Evolutionary conservation across 2,113 vertebrate species (phyloP), one percentile per base, ranked within the genome.

Genomic region (Limanda limanda): DNA sequence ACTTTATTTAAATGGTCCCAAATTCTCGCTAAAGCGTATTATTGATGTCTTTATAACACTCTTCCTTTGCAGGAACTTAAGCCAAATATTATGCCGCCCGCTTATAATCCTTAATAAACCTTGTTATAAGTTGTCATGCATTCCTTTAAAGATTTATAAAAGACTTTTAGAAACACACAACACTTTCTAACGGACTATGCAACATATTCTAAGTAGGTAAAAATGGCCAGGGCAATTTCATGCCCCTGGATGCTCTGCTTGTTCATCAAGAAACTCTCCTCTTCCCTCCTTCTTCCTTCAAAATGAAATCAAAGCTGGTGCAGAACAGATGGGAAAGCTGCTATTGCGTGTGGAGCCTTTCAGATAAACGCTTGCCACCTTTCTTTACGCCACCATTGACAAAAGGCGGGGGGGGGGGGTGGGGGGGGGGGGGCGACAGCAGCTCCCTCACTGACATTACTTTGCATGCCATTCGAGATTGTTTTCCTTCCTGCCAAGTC

Each of bases 381-480:
- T 79, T 56, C 74, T 84, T 55, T 70, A 69, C 37, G 24, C 74
- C 48, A 21, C 64, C 76, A 85, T 60, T 82, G 82, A 82, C 78
- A 83, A 83, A 79, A 72, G 61, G 63, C 71, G 17, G 59, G 1
- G 5, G 40, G 40, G 24, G 56, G 70, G 1, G 5, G 40, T 35
- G 24, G 56, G 70, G 61, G 63, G 69, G 17, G 59, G 1, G 5
- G 40, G 40, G 24, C 52, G 70, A 74, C 66, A 75, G 59, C 25
- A 62, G 57, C 59, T 55, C 48, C 74, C 58, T 89, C 75, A 18
- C 78, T 64, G 74, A 60, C 68, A 79, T 72, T 79, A 62, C 66
- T 84, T 85, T 84, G 76, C 71, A 74, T 88, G 73, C 65, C 68
- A 31, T 85, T 84, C 76, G 25, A 87, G 76, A 86, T 86, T 89